These are phyloP conservation scores for Monodelphis domestica DNA, from an alignment of 2,797 vertebrate genomes.

Conservation along the genomic window DNA sequence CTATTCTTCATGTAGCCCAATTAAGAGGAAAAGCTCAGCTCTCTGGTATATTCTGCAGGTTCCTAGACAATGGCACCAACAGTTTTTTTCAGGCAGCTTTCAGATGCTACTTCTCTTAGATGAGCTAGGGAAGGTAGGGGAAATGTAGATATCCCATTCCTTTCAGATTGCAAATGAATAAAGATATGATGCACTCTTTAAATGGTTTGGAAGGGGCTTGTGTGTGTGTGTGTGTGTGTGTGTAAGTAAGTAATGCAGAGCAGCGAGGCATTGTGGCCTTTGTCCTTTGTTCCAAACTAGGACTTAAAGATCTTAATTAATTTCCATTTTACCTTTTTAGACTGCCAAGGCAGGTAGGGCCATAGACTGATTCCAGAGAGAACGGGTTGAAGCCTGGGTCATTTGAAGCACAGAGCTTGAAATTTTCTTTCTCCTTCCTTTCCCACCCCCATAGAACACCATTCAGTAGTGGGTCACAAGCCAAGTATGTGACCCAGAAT, in stretches of 20 bases:
- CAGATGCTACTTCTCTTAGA: constrained; percentile 50
- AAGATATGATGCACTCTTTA: constrained; percentile 23
- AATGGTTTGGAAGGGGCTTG: constrained; percentile 50
- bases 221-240: background rate
- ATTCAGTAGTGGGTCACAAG: constrained; percentile 34
- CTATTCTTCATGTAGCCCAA: constrained; percentile 32
- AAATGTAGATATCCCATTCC: constrained; percentile 47
- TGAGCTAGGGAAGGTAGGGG: constrained; percentile 24
- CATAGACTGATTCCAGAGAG: background rate
- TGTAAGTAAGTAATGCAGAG: background rate
- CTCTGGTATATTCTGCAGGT: constrained; percentile 28
- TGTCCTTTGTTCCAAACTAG: background rate
- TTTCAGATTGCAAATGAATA: constrained; percentile 55
- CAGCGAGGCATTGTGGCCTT: background rate
- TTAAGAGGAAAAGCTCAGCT: constrained; percentile 44
- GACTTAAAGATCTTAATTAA: background rate
- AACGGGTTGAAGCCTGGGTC: background rate
- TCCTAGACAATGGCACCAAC: constrained; percentile 37
- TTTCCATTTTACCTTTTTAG: background rate
- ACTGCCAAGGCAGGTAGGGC: background rate
- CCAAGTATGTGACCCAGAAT: constrained; percentile 58
- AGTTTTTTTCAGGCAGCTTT: constrained; percentile 28
- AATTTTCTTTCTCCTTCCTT: background rate
- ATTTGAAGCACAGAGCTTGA: background rate
- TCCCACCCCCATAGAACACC: constrained; percentile 16